phyloP scores from a whole-genome alignment of 2,113 vertebrate species.

The Ursus arctos region DNA sequence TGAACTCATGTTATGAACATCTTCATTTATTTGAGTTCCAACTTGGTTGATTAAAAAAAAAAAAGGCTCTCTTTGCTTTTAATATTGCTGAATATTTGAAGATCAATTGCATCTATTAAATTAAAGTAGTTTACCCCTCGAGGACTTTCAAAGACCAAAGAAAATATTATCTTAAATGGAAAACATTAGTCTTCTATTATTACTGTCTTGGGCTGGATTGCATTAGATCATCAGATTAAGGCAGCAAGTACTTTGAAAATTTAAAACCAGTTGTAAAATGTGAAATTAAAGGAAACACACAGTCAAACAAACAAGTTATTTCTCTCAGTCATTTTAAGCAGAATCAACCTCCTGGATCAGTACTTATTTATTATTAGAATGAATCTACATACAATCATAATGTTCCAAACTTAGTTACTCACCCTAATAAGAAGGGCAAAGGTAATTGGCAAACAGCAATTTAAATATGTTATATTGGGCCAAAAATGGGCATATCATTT shows the following conservation, averaged over 20 bases:
- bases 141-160: conserved; percentile 73
- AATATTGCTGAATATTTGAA: conserved; percentile 77
- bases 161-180: conserved; percentile 75
- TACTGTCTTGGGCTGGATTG: conserved; percentile 69
- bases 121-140: conserved; percentile 74
- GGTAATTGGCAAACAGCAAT: conserved; percentile 61
- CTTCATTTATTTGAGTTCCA: conserved; percentile 73
- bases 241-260: conserved; percentile 57
- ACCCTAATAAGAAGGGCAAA: background rate
- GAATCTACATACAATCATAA: conserved; percentile 53
- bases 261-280: conserved; percentile 50
- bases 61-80: conserved; percentile 67
- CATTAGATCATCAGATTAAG: conserved; percentile 69
- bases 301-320: conserved; percentile 53
- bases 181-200: conserved; percentile 70
- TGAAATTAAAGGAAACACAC: conserved; percentile 42
- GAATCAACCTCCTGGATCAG: conserved; percentile 3
- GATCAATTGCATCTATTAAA: conserved; percentile 76
- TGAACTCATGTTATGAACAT: conserved; percentile 51
- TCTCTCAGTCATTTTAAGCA: conserved; percentile 42
- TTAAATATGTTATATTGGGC: conserved; percentile 58
- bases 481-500: background rate
- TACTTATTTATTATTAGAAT: conserved; percentile 58
- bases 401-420: conserved; percentile 61
- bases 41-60: conserved; percentile 69